Percentiles rank a stretch among this genome's conserved stretches.
phyloP scores from a whole-genome alignment of 2,888 invertebrate species.

The Caenorhabditis uteleia region DNA sequence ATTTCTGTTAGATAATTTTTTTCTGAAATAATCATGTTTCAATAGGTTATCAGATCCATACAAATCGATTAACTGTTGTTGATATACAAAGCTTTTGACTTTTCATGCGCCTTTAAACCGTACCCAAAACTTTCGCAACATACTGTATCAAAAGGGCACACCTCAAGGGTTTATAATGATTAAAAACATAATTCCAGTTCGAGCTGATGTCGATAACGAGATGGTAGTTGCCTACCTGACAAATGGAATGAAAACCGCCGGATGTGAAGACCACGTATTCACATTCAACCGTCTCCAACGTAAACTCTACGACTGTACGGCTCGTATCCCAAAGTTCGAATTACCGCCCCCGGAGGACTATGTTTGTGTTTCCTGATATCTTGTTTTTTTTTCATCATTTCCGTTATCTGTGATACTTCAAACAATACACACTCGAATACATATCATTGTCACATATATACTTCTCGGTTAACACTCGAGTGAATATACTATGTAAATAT shows the following conservation, averaged over 20 bases:
- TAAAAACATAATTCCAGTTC: slow-evolving; percentile 12
- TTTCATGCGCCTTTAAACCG: too few species aligned
- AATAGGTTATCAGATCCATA: neutral
- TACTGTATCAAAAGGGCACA: too few species aligned
- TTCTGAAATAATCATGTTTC: too few species aligned
- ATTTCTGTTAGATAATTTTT: neutral
- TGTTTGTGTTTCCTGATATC: neutral
- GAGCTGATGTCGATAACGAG: slow-evolving; percentile 64
- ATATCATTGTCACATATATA: too few species aligned
- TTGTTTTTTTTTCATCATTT: neutral
- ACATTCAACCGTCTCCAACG: slow-evolving; percentile 43
- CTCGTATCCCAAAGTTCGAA: slow-evolving; percentile 29
- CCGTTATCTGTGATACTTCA: neutral
- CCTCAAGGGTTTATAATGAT: too few species aligned
- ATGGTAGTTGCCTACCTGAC: slow-evolving; percentile 70
- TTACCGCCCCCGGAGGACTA: slow-evolving; percentile 27
- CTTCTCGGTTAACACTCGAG: too few species aligned
- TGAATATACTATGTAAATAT: too few species aligned
- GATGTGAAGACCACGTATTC: slow-evolving; percentile 43
- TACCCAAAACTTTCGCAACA: too few species aligned
- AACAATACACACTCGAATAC: too few species aligned
- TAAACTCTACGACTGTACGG: slow-evolving; percentile 37
- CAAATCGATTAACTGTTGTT: neutral
- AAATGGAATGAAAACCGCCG: slow-evolving; percentile 53
- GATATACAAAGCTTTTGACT: too few species aligned